These are phyloP conservation scores for Phyllotreta striolata DNA, from an alignment of 2,888 invertebrate genomes.

Conservation along the genomic window DNA sequence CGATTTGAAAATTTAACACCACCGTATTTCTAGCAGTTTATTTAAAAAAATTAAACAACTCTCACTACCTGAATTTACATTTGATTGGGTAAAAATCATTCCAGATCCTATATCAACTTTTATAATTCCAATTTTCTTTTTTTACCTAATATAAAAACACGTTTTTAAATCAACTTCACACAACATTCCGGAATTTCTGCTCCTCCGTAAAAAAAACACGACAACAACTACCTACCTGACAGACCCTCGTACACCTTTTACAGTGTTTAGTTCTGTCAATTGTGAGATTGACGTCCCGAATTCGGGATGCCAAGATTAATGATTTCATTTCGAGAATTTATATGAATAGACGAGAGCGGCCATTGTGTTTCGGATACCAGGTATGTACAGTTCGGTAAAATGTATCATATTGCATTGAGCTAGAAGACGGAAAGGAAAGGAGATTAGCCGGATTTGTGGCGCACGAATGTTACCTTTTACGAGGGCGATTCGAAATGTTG, in stretches of 20 bases:
- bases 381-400: conserved; percentile 25
- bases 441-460: conserved; percentile 6
- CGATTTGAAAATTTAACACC: too few relatives aligned
- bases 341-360: conserved; percentile 20
- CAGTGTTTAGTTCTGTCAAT: conserved; percentile 33
- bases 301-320: conserved; percentile 31
- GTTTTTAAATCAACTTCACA: too few relatives aligned
- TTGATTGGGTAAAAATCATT: too few relatives aligned
- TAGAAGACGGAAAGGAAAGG: conserved; percentile 4
- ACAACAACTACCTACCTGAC: conserved; percentile 31
- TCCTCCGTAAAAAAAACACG: conserved; percentile 25
- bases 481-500: background rate
- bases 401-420: conserved; percentile 6
- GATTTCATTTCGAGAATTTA: conserved; percentile 34
- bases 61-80: too few relatives aligned
- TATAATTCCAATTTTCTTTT: too few relatives aligned
- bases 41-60: too few relatives aligned
- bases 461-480: background rate
- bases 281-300: conserved; percentile 32
- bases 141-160: too few relatives aligned
- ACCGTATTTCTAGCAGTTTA: too few relatives aligned
- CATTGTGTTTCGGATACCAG: conserved; percentile 22
- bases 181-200: conserved; percentile 1
- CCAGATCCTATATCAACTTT: too few relatives aligned
- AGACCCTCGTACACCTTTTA: conserved; percentile 21